Conservation (phyloP, 2,797 vertebrate species). For the Pseudochirops cupreus region DNA sequence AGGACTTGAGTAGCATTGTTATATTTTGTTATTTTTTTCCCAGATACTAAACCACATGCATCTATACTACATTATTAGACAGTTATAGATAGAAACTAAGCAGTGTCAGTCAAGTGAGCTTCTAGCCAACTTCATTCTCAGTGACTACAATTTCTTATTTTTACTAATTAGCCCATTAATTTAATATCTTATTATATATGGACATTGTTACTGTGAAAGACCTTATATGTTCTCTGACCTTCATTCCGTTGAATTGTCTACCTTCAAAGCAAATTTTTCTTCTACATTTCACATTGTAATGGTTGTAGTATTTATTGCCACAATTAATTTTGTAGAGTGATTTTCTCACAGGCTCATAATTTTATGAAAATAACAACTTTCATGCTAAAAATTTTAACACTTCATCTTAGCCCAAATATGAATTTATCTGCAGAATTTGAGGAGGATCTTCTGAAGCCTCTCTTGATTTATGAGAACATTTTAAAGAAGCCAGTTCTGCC, state of each 20-base stretch:
- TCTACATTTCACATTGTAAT: conserved; percentile 37
- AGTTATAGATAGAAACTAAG: background rate
- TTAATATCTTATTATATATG: background rate
- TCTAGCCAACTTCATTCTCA: conserved; percentile 9
- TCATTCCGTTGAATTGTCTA: conserved; percentile 10
- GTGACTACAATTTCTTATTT: conserved; percentile 9
- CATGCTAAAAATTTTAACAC: conserved; percentile 56
- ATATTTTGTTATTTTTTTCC: background rate
- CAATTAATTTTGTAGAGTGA: conserved; percentile 56
- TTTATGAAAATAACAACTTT: conserved; percentile 66
- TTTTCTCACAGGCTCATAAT: conserved; percentile 41
- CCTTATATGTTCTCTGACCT: background rate
- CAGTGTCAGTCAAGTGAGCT: background rate
- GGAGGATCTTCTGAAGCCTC: conserved; percentile 44
- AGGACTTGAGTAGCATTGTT: background rate
- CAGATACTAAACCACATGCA: background rate
- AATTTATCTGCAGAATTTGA: conserved; percentile 61
- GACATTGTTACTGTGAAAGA: conserved; percentile 15
- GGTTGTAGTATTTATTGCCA: conserved; percentile 51
- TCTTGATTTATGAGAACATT: conserved; percentile 57
- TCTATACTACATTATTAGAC: background rate
- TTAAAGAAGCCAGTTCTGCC: conserved; percentile 49
- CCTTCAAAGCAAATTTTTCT: conserved; percentile 29
- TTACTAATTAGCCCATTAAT: background rate
- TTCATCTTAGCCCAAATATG: conserved; percentile 47